Conservation (phyloP, 2,113 vertebrate species). For the Nothocercus nigrocapillus region DNA sequence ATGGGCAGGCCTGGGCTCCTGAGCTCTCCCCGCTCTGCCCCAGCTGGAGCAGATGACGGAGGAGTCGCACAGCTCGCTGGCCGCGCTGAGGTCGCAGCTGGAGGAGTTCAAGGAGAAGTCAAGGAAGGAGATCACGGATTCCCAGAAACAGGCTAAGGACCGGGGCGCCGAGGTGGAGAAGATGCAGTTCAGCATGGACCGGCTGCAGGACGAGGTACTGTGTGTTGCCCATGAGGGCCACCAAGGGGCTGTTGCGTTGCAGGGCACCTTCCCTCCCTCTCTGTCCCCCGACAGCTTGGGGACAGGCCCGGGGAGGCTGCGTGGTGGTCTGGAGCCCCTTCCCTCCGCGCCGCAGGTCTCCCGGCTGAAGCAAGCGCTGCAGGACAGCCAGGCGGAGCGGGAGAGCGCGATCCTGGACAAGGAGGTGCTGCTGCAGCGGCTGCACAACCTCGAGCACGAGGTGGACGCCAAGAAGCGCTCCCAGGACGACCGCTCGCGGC, state of each 20-base stretch:
- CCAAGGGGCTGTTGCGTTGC: fast-evolving
- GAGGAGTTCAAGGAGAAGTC: slow-evolving; percentile 90
- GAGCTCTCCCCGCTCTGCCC: neutral
- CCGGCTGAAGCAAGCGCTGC: slow-evolving; percentile 85
- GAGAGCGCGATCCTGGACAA: slow-evolving; percentile 87
- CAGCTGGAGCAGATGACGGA: slow-evolving; percentile 83
- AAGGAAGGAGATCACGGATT: slow-evolving; percentile 87
- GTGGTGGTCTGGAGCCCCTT: neutral
- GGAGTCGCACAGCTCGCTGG: slow-evolving; percentile 80
- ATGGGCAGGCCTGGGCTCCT: neutral
- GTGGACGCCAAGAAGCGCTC: slow-evolving; percentile 81
- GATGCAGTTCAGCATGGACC: slow-evolving; percentile 72
- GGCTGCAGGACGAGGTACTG: slow-evolving; percentile 90
- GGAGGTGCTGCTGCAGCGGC: slow-evolving; percentile 87
- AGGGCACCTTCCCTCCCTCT: fast-evolving
- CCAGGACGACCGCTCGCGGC: slow-evolving; percentile 84
- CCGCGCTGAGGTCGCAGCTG: slow-evolving; percentile 82
- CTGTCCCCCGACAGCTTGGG: fast-evolving
- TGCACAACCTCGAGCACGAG: slow-evolving; percentile 88
- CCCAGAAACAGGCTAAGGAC: slow-evolving; percentile 85
- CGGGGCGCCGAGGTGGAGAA: slow-evolving; percentile 85
- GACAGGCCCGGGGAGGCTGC: neutral
- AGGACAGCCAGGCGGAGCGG: slow-evolving; percentile 82
- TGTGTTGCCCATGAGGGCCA: neutral
- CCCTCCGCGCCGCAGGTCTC: slow-evolving; percentile 70